Evolutionary conservation across 2,113 vertebrate species (phyloP).

Genomic region (Myrmecophaga tridactyla): DNA sequence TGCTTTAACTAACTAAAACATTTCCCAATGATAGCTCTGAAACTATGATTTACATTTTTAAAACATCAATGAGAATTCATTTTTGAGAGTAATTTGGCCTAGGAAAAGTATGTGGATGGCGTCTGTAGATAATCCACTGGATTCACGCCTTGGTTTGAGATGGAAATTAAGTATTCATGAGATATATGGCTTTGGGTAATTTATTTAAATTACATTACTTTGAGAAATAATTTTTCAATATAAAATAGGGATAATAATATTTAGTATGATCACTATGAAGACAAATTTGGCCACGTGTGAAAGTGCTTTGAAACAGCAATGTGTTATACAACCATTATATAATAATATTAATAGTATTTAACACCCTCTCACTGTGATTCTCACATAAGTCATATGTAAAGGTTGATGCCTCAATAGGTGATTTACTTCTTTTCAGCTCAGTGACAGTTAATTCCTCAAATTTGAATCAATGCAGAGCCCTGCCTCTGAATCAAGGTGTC

Average conservation of each 20-base stretch:
- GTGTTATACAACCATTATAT: not conserved
- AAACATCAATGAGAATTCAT: not conserved
- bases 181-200: not conserved
- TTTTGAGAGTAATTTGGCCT: not conserved
- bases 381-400: not conserved
- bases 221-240: not conserved
- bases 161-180: not conserved
- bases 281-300: not conserved
- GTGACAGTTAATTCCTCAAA: not conserved
- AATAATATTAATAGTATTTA: not conserved
- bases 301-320: not conserved
- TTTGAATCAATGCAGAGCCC: not conserved
- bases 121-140: not conserved
- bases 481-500: conserved; percentile 39
- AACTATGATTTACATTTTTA: not conserved
- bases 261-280: not conserved
- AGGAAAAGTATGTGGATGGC: not conserved
- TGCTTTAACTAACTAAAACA: too few species aligned
- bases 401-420: not conserved
- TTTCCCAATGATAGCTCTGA: not conserved
- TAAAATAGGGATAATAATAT: not conserved
- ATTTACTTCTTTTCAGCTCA: conserved; percentile 26
- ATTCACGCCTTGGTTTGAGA: not conserved
- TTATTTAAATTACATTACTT: not conserved
- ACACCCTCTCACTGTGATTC: not conserved